phyloP scores from a whole-genome alignment of 23 tunicate species.

The Halocynthia roretzi region DNA sequence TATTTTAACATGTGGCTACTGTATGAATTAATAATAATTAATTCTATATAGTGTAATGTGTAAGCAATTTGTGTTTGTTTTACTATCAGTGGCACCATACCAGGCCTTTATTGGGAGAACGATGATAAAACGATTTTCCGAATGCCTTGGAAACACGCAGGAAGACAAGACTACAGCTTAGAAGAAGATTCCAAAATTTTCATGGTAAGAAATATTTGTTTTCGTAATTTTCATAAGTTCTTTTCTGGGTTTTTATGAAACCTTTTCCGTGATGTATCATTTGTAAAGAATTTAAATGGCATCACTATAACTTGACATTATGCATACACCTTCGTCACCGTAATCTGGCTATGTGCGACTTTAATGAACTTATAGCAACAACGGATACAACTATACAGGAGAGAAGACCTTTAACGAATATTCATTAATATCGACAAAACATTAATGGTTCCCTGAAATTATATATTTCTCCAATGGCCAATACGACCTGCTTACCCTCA shows the following conservation, averaged over 20 bases:
- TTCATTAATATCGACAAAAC: too few relatives aligned
- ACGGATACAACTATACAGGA: not conserved
- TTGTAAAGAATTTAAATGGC: not conserved
- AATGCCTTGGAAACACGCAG: constrained; percentile 99
- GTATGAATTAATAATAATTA: not conserved
- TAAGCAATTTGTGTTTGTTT: not conserved
- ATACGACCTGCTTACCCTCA: too few relatives aligned
- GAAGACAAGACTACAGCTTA: constrained; percentile 94
- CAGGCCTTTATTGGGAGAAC: constrained; percentile 91
- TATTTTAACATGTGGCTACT: too few relatives aligned
- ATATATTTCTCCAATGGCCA: too few relatives aligned
- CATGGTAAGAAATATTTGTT: constrained; percentile 46
- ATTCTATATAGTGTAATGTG: not conserved
- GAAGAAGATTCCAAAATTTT: constrained; percentile 98
- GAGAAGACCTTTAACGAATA: not conserved
- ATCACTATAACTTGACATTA: too few relatives aligned
- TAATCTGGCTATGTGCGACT: not conserved
- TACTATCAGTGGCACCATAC: constrained; percentile 63
- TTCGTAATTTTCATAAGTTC: not conserved
- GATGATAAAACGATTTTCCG: constrained; percentile 91
- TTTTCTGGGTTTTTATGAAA: not conserved
- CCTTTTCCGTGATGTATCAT: not conserved
- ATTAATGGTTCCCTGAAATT: too few relatives aligned
- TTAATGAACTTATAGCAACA: not conserved
- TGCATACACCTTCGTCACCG: not conserved